Evolutionary conservation across 2,113 vertebrate species (phyloP).

Genomic region (Circaetus cinerascens): DNA sequence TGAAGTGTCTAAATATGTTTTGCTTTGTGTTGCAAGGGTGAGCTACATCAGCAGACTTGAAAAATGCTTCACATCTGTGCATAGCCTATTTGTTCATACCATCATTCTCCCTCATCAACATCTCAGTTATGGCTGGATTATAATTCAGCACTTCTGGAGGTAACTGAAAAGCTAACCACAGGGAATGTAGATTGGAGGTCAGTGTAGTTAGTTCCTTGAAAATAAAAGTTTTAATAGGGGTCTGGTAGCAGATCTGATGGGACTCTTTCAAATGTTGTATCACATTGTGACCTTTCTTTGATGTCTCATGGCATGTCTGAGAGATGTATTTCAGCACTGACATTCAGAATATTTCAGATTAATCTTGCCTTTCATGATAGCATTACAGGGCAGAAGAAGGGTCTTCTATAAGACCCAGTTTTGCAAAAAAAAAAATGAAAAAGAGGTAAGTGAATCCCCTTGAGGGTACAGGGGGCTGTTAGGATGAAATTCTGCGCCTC

Average conservation of each 20-base stretch:
- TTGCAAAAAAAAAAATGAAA: neutral
- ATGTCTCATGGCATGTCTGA: neutral
- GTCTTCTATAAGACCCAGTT: neutral
- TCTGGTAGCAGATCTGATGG: neutral
- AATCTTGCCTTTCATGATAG: neutral
- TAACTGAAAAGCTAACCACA: neutral
- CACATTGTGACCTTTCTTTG: slow-evolving; percentile 20
- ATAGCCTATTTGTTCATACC: neutral
- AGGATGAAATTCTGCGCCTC: neutral
- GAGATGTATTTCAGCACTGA: slow-evolving; percentile 5
- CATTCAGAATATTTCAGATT: slow-evolving; percentile 15
- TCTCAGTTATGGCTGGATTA: neutral
- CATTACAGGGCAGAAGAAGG: neutral
- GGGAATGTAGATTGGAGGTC: neutral
- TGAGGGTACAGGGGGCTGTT: neutral
- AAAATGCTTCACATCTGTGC: neutral
- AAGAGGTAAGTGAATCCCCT: neutral
- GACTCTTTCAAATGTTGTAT: neutral
- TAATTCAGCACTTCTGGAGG: neutral
- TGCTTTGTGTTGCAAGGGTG: neutral
- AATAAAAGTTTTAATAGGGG: neutral
- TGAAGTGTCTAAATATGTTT: neutral
- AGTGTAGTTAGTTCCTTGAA: neutral
- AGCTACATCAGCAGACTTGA: neutral
- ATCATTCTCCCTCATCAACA: neutral